Percentiles rank a stretch among this genome's conserved stretches.
phyloP scores from a whole-genome alignment of 2,797 vertebrate genomes.

The Merluccius polli region DNA sequence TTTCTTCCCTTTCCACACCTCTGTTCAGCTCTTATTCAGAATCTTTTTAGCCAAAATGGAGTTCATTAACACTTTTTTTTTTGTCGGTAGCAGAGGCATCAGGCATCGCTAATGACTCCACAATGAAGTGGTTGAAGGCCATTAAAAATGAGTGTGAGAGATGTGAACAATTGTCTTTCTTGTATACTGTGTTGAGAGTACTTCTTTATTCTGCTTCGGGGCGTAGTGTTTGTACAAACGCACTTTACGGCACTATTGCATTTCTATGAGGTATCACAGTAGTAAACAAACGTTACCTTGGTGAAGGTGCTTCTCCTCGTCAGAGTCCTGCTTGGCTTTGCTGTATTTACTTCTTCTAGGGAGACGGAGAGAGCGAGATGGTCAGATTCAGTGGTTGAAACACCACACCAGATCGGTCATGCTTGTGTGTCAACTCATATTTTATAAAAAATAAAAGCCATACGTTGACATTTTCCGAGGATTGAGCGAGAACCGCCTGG shows the following conservation, averaged over 20 bases:
- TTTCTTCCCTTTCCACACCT: conserved; percentile 28
- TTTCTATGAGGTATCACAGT: no score
- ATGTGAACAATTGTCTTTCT: no score
- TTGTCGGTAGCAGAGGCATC: conserved; percentile 44
- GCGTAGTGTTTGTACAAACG: conserved; percentile 21
- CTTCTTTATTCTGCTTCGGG: conserved; percentile 14
- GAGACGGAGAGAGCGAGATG: conserved; percentile 47
- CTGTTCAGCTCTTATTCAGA: conserved; percentile 39
- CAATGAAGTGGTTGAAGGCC: conserved; percentile 56
- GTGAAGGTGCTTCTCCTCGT: conserved; percentile 95
- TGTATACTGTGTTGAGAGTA: neutral
- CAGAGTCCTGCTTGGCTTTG: conserved; percentile 95
- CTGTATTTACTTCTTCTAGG: conserved; percentile 95
- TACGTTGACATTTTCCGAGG: no score
- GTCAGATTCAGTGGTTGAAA: conserved; percentile 28
- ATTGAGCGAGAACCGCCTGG: no score
- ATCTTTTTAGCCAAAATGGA: conserved; percentile 44
- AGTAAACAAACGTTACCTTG: conserved; percentile 78
- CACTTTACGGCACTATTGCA: conserved; percentile 43
- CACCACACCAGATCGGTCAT: no score
- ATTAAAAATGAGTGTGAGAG: no score
- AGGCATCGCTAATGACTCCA: conserved; percentile 53
- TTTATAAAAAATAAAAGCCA: no score
- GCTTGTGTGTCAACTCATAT: no score
- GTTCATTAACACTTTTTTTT: conserved; percentile 58